phyloP scores from a whole-genome alignment of 35 echinoderm and acorn worm species.

The Chiridota heheva region DNA sequence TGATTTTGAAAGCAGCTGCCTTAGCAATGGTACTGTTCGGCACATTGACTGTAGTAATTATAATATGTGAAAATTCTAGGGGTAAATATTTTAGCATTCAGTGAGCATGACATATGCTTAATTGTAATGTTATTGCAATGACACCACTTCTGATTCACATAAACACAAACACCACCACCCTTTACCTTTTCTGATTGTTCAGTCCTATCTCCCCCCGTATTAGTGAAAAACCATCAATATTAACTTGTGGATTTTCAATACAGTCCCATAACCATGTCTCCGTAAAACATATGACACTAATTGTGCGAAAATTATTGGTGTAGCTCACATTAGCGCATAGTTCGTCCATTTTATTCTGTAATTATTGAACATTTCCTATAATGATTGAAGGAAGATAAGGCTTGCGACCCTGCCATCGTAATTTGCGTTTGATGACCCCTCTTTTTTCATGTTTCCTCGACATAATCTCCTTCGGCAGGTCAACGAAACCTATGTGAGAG shows the following conservation, averaged over 20 bases:
- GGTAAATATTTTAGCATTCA: constrained; percentile 45
- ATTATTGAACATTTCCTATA: constrained; percentile 28
- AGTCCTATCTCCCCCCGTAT: constrained; percentile 38
- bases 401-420: constrained; percentile 2
- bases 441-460: too few species aligned
- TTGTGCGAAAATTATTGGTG: constrained; percentile 18
- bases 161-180: constrained; percentile 47
- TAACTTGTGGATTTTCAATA: constrained; percentile 22
- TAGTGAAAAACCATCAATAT: constrained; percentile 58
- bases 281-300: constrained; percentile 1
- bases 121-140: constrained; percentile 62
- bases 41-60: constrained; percentile 24
- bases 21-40: constrained; percentile 26
- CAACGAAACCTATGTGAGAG: too few species aligned
- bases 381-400: constrained; percentile 39
- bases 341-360: constrained; percentile 48
- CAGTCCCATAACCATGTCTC: constrained; percentile 18
- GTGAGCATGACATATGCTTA: constrained; percentile 49
- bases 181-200: constrained; percentile 25
- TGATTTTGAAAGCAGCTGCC: neutral
- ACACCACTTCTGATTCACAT: constrained; percentile 61
- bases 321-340: neutral
- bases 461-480: too few species aligned
- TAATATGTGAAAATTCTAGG: constrained; percentile 40
- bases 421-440: too few species aligned